phyloP scores from a whole-genome alignment of 2,797 vertebrate genomes.

The Microchirus variegatus region DNA sequence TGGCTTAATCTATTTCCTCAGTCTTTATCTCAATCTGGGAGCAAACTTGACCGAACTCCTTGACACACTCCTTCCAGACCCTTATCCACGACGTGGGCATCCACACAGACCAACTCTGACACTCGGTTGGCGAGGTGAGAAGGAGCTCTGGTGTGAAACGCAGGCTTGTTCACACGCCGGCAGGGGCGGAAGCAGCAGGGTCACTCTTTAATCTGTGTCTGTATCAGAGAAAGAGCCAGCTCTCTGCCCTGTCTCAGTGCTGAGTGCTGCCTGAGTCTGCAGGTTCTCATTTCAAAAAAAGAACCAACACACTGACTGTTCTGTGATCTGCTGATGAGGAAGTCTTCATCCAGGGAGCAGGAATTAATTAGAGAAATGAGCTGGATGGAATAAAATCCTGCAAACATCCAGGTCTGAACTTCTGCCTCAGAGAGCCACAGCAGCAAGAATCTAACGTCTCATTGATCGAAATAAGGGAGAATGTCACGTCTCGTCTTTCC shows the following conservation, averaged over 20 bases:
- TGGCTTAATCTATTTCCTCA: no score
- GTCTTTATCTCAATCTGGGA: no score
- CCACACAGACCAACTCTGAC: slow-evolving; percentile 16
- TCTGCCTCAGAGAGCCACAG: not conserved
- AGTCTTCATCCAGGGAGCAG: slow-evolving; percentile 21
- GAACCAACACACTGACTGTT: slow-evolving; percentile 13
- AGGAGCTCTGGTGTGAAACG: slow-evolving; percentile 39
- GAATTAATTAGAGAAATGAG: slow-evolving; percentile 43
- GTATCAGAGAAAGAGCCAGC: slow-evolving; percentile 7
- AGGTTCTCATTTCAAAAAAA: slow-evolving; percentile 29
- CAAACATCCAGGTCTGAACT: not conserved
- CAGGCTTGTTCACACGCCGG: slow-evolving; percentile 20
- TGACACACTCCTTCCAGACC: no score
- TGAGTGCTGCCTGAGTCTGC: slow-evolving; percentile 26
- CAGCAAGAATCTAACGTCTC: not conserved
- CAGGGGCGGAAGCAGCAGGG: slow-evolving; percentile 37
- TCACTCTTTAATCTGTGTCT: slow-evolving; percentile 24
- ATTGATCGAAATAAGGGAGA: not conserved
- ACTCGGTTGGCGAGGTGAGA: slow-evolving; percentile 35
- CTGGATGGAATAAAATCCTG: slow-evolving; percentile 11
- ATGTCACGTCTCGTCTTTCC: no score
- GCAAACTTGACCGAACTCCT: no score
- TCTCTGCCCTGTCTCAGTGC: slow-evolving; percentile 8
- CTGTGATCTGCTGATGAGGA: slow-evolving; percentile 33
- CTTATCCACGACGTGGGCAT: not conserved